A percentile compares a stretch with the other conserved stretches of the same genome.
These are phyloP conservation scores for Eleginops maclovinus DNA, from an alignment of 2,113 vertebrate species.

Conservation along the genomic window DNA sequence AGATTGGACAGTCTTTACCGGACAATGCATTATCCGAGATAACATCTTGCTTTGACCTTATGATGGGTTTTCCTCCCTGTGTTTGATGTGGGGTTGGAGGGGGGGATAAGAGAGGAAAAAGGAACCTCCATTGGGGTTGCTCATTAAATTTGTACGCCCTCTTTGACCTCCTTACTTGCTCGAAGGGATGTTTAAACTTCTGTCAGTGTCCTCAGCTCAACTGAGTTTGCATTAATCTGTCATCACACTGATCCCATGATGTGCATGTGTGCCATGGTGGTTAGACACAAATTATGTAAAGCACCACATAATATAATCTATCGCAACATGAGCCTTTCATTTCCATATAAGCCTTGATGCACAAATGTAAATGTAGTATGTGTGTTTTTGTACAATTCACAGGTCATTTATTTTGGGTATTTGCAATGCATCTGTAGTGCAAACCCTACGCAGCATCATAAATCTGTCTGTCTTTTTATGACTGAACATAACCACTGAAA, in stretches of 20 bases:
- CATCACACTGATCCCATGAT: not conserved
- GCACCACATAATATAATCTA: not conserved
- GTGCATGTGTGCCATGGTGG: not conserved
- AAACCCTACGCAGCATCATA: not conserved
- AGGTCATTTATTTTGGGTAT: not conserved
- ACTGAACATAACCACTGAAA: too few species aligned
- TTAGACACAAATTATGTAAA: not conserved
- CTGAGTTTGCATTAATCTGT: constrained; percentile 1
- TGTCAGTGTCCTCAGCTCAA: not conserved
- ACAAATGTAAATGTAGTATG: not conserved
- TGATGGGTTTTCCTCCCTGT: constrained; percentile 60
- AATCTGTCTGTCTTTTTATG: too few species aligned
- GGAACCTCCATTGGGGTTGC: constrained; percentile 21
- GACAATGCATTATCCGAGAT: constrained; percentile 58
- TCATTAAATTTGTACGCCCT: constrained; percentile 39
- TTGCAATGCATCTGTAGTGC: not conserved
- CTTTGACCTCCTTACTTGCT: constrained; percentile 31
- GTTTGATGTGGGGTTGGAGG: not conserved
- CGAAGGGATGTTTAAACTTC: constrained; percentile 12
- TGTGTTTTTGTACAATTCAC: not conserved
- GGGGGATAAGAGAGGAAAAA: constrained; percentile 2
- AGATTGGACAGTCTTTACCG: constrained; percentile 50
- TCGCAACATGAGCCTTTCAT: not conserved
- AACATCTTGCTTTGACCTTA: constrained; percentile 54
- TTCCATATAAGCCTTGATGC: not conserved